Conservation (phyloP, 2,113 vertebrate genomes). For the Illadopsis cleaveri region DNA sequence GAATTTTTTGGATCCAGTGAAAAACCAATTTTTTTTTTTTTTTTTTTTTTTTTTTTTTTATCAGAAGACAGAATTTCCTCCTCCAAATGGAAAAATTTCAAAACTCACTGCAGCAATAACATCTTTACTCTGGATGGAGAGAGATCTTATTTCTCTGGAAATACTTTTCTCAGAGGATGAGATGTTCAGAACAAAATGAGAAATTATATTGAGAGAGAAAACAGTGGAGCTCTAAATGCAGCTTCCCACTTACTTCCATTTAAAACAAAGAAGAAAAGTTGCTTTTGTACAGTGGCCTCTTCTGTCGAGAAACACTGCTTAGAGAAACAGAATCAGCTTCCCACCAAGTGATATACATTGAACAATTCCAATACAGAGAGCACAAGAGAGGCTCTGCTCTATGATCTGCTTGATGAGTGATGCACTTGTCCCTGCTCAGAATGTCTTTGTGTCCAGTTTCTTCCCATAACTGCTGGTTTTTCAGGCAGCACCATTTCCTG, state of each 20-base stretch:
- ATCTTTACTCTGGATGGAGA: neutral
- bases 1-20: neutral
- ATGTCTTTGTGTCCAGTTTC: neutral
- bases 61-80: neutral
- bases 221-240: neutral
- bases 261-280: neutral
- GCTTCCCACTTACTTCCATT: neutral
- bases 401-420: neutral
- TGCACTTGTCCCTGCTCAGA: neutral
- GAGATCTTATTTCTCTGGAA: neutral
- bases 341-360: neutral
- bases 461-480: neutral
- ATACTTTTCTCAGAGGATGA: slow-evolving; percentile 1
- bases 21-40: neutral
- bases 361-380: neutral
- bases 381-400: neutral
- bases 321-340: neutral
- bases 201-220: neutral
- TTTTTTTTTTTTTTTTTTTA: neutral
- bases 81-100: neutral
- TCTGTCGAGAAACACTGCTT: neutral
- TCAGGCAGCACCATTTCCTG: neutral
- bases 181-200: neutral
- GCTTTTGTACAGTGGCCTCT: neutral
- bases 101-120: neutral